Conservation (phyloP, 2,888 invertebrate genomes). For the Lepidocyrtoides sp. region DNA sequence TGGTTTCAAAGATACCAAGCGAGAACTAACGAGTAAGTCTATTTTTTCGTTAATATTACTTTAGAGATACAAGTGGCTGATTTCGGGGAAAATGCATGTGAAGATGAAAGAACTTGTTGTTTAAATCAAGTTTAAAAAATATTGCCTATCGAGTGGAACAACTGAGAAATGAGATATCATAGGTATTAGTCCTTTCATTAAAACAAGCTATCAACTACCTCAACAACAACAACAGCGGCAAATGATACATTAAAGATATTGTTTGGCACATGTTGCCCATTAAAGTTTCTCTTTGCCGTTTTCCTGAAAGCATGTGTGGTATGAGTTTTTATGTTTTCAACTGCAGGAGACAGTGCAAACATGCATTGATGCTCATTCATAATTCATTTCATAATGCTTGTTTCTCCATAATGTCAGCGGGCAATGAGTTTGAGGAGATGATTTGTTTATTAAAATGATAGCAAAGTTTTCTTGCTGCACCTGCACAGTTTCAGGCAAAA, state of each 20-base stretch:
- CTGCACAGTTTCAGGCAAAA: background rate
- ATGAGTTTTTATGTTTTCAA: background rate
- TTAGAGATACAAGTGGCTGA: background rate
- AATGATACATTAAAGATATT: constrained; percentile 32
- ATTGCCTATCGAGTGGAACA: background rate
- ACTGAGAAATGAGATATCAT: too few relatives aligned
- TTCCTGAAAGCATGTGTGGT: background rate
- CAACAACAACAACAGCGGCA: background rate
- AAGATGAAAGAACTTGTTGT: background rate
- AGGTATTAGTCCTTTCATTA: too few relatives aligned
- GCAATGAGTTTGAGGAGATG: too few relatives aligned
- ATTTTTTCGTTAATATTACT: background rate
- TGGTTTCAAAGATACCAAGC: constrained; percentile 82
- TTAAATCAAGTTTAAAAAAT: background rate
- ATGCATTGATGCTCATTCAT: too few relatives aligned
- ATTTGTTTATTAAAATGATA: background rate
- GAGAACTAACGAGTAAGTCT: constrained; percentile 72
- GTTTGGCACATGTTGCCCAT: constrained; percentile 53
- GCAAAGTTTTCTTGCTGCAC: background rate
- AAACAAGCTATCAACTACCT: background rate
- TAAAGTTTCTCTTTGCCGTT: constrained; percentile 30
- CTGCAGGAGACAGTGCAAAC: background rate
- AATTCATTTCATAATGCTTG: too few relatives aligned
- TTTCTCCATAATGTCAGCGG: background rate
- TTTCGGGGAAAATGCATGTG: background rate